Percentiles rank a stretch among this genome's conserved stretches.
Evolutionary conservation across 2,113 vertebrate genomes (phyloP).

Genomic region (Cacatua alba): DNA sequence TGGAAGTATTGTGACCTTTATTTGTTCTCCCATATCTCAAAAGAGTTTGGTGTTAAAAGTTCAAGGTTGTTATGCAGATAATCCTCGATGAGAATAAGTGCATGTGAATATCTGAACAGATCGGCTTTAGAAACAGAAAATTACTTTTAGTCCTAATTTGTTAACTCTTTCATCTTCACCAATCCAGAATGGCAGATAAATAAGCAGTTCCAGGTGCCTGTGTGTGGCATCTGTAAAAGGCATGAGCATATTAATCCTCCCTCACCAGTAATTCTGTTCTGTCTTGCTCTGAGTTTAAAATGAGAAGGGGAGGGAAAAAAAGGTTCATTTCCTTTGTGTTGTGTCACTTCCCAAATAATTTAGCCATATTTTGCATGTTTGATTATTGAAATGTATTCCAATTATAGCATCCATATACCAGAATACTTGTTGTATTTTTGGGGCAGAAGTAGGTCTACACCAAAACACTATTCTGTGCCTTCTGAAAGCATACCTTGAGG

Average conservation of each 20-base stretch:
- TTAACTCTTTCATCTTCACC: constrained; percentile 50
- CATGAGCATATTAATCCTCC: constrained; percentile 15
- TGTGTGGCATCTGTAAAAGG: constrained; percentile 27
- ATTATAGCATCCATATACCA: neutral
- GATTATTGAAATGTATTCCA: neutral
- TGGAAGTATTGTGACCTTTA: neutral
- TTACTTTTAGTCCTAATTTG: constrained; percentile 41
- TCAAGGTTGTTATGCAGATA: constrained; percentile 64
- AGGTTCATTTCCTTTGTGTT: neutral
- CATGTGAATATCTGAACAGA: constrained; percentile 53
- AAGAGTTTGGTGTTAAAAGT: constrained; percentile 48
- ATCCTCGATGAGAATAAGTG: constrained; percentile 64
- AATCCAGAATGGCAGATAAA: constrained; percentile 39
- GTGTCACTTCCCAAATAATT: neutral
- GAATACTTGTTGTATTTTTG: neutral
- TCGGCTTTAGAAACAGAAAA: constrained; percentile 68
- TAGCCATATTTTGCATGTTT: neutral
- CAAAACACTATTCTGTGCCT: neutral
- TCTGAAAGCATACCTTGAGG: neutral
- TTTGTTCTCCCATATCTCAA: constrained; percentile 3
- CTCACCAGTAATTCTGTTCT: neutral
- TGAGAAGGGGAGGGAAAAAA: neutral
- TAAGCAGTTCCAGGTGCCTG: constrained; percentile 32
- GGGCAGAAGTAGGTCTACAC: neutral
- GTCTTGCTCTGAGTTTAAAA: constrained; percentile 12